These are phyloP conservation scores for Gymnocephalus cernua DNA, from an alignment of 2,113 vertebrate species.

Conservation along the genomic window DNA sequence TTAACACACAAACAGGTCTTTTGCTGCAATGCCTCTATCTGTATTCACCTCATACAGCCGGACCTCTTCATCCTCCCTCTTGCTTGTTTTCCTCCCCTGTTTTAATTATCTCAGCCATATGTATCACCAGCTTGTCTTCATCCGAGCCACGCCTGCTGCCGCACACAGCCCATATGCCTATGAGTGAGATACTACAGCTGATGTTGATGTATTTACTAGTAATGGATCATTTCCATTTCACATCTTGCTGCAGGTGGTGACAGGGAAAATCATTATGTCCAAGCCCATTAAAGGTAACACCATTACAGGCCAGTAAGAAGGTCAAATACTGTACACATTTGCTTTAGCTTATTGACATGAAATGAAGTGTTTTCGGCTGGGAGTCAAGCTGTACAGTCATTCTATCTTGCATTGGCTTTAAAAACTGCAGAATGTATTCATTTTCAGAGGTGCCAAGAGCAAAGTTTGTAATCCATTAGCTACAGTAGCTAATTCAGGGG, in stretches of 20 bases:
- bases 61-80: not conserved
- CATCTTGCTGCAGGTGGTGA: conserved; percentile 33
- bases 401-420: not conserved
- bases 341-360: not conserved
- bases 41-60: conserved; percentile 30
- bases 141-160: conserved; percentile 21
- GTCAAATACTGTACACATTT: conserved; percentile 1
- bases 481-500: not conserved
- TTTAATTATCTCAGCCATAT: conserved; percentile 26
- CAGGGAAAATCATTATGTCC: conserved; percentile 7
- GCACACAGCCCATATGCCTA: conserved; percentile 18
- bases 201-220: conserved; percentile 35
- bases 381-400: not conserved
- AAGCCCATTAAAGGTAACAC: conserved; percentile 24
- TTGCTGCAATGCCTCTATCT: conserved; percentile 23
- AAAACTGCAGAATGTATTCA: not conserved
- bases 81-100: not conserved
- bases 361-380: not conserved
- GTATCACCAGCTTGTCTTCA: conserved; percentile 11
- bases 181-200: conserved; percentile 23
- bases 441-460: not conserved
- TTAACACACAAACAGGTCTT: not conserved
- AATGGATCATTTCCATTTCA: conserved; percentile 44
- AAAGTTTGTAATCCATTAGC: not conserved
- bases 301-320: conserved; percentile 17